Evolutionary conservation across 2,888 invertebrate species (phyloP).

Genomic region (Phalera bucephala): DNA sequence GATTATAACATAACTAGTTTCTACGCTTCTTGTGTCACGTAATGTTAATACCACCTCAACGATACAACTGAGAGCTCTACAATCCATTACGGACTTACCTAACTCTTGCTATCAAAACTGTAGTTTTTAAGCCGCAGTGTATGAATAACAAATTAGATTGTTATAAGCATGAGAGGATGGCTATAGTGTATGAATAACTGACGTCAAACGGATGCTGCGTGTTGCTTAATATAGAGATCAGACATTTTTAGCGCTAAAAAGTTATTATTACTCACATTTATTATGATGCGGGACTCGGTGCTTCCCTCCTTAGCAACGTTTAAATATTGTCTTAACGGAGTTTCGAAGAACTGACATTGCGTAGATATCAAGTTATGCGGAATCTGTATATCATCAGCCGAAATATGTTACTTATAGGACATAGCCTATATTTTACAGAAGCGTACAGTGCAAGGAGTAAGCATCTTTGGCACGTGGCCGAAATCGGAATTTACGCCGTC

Average conservation of each 20-base stretch:
- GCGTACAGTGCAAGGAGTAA: too few relatives aligned
- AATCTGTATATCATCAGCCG: too few relatives aligned
- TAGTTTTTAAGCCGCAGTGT: conserved; percentile 11
- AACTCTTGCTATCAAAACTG: not conserved
- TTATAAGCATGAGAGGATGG: not conserved
- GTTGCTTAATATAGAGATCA: conserved; percentile 41
- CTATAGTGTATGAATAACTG: conserved; percentile 20
- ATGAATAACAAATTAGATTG: not conserved
- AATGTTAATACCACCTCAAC: conserved; percentile 9
- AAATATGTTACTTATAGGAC: too few relatives aligned
- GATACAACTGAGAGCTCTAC: not conserved
- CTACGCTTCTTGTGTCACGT: conserved; percentile 35
- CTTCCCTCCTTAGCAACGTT: conserved; percentile 36
- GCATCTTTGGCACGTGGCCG: too few relatives aligned
- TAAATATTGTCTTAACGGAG: conserved; percentile 20
- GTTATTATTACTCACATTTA: conserved; percentile 35
- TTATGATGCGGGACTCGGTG: conserved; percentile 29
- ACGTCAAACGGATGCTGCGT: conserved; percentile 46
- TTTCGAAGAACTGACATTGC: conserved; percentile 11
- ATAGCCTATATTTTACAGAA: too few relatives aligned
- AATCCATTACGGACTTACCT: conserved; percentile 17
- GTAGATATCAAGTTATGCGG: not conserved
- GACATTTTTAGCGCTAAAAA: conserved; percentile 18
- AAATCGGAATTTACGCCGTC: too few relatives aligned
- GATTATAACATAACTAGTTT: conserved; percentile 51